These are phyloP conservation scores for Sebastes melanostomus DNA, from an alignment of 2,797 vertebrate genomes.

Conservation along the genomic window DNA sequence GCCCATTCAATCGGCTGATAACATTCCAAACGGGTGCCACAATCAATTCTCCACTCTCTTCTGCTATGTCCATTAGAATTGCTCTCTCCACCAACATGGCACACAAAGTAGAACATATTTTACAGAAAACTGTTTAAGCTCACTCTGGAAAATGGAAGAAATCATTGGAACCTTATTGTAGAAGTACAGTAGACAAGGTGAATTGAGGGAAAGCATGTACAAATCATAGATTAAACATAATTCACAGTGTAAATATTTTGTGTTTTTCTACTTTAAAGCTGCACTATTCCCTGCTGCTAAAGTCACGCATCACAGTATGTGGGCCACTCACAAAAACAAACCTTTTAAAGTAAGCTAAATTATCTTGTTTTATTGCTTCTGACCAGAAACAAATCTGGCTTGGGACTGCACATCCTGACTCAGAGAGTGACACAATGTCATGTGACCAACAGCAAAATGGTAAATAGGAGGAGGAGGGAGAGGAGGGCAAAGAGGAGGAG, in stretches of 20 bases:
- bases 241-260: background rate
- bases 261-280: background rate
- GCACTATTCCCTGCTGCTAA: background rate
- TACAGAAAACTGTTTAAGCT: background rate
- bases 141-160: background rate
- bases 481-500: background rate
- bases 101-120: background rate
- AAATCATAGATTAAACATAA: background rate
- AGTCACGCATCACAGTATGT: background rate
- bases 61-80: background rate
- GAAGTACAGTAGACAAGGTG: background rate
- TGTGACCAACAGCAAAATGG: slow-evolving; percentile 47
- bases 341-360: background rate
- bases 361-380: background rate
- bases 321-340: background rate
- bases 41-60: background rate
- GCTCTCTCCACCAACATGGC: background rate
- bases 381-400: slow-evolving; percentile 26
- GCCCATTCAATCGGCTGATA: background rate
- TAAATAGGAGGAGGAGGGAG: slow-evolving; percentile 15
- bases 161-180: background rate
- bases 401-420: slow-evolving; percentile 45
- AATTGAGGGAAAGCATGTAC: background rate
- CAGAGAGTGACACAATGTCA: slow-evolving; percentile 54
- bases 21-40: background rate